phyloP scores from a whole-genome alignment of 2,888 invertebrate species.

The Cremastinae sp. region DNA sequence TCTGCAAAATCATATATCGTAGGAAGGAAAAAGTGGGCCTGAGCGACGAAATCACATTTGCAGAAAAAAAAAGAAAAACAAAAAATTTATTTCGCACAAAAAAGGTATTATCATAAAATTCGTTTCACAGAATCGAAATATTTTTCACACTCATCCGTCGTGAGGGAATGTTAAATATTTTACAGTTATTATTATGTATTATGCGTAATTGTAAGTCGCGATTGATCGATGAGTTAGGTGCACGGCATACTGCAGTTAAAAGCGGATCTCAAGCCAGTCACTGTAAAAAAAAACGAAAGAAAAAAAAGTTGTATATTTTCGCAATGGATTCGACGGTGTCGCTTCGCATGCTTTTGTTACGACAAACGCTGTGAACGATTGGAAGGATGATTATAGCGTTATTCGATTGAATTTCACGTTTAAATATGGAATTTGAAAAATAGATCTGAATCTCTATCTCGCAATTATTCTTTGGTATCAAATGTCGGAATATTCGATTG shows the following conservation, averaged over 20 bases:
- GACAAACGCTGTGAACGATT: neutral
- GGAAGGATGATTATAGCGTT: constrained; percentile 14
- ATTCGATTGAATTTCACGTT: neutral
- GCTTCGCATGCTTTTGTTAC: constrained; percentile 22
- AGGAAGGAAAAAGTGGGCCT: constrained; percentile 1
- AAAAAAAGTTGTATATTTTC: constrained; percentile 31
- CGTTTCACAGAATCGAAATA: too few relatives aligned
- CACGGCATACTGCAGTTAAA: constrained; percentile 79
- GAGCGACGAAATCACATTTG: neutral
- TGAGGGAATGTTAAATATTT: constrained; percentile 17
- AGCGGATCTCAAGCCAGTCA: constrained; percentile 79
- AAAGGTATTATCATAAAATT: too few relatives aligned
- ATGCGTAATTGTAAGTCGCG: constrained; percentile 40
- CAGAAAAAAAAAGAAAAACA: constrained; percentile 7
- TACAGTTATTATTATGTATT: constrained; percentile 33
- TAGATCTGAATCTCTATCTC: neutral
- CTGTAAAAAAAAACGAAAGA: constrained; percentile 70
- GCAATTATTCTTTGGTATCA: neutral
- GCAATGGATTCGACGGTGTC: constrained; percentile 30
- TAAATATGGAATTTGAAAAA: neutral
- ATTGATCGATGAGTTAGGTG: constrained; percentile 65
- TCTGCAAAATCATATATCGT: constrained; percentile 57
- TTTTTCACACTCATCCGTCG: too few relatives aligned
- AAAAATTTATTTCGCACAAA: constrained; percentile 25
- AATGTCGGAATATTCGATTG: constrained; percentile 54